Percentiles rank a stretch among this genome's conserved stretches.
Conservation (phyloP, 2,113 vertebrate species). For the Chaetura pelagica region DNA sequence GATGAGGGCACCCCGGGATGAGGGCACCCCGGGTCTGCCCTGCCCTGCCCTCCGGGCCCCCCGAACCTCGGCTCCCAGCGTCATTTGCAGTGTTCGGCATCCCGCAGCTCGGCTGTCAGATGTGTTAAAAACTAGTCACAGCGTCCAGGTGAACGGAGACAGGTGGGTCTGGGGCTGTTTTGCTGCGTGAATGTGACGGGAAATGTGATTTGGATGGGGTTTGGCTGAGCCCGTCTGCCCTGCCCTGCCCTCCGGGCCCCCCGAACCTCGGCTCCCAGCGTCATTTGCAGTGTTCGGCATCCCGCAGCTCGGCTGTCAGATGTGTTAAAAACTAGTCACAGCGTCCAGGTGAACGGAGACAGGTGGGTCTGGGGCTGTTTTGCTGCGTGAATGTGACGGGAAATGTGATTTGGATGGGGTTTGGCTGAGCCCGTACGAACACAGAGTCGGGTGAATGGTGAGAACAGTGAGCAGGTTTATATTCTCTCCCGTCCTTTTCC, state of each 20-base stretch:
- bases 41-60: background rate
- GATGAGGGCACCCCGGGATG: too few relatives aligned
- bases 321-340: background rate
- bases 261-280: background rate
- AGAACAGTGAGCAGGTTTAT: background rate
- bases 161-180: background rate
- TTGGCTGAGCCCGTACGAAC: background rate
- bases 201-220: background rate
- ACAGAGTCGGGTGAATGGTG: fast-evolving
- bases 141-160: fast-evolving
- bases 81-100: background rate
- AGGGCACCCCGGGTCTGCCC: too few relatives aligned
- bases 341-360: fast-evolving
- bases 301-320: background rate
- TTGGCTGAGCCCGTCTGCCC: background rate
- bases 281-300: background rate
- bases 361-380: background rate
- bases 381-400: background rate
- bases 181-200: background rate
- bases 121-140: background rate
- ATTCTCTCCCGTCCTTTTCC: background rate
- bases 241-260: background rate
- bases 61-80: background rate
- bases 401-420: background rate
- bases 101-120: background rate